A percentile compares a stretch with the other conserved stretches of the same genome.
These are phyloP conservation scores for Bungarus multicinctus DNA, from an alignment of 2,113 vertebrate species.

Conservation along the genomic window DNA sequence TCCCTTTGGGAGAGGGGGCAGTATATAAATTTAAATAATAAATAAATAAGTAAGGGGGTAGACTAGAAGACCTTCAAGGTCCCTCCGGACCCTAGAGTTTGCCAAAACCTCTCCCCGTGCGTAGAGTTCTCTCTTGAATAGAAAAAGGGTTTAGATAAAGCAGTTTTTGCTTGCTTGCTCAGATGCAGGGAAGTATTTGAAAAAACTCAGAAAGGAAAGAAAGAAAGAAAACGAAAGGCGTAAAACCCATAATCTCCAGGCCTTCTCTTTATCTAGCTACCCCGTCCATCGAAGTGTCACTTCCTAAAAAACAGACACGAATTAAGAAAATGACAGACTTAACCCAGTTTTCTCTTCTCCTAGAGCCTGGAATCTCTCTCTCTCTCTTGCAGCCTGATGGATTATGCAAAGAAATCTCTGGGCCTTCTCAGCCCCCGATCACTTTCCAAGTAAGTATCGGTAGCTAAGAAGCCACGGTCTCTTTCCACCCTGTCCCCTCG, in stretches of 20 bases:
- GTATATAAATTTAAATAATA: too few species aligned
- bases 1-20: too few species aligned
- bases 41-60: too few species aligned
- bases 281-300: not conserved
- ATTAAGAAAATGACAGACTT: not conserved
- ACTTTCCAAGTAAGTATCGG: conserved; percentile 77
- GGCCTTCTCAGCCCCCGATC: conserved; percentile 71
- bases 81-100: too few species aligned
- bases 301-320: not conserved
- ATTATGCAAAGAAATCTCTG: conserved; percentile 81
- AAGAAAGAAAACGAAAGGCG: not conserved
- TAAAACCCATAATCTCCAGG: not conserved
- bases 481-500: not conserved
- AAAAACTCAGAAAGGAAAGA: not conserved
- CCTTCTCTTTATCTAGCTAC: not conserved
- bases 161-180: too few species aligned
- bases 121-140: too few species aligned
- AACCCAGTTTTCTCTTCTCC: not conserved
- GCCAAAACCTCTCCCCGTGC: too few species aligned
- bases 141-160: too few species aligned
- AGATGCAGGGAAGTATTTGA: not conserved
- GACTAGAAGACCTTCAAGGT: too few species aligned
- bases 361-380: not conserved
- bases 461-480: accelerated
- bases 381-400: conserved; percentile 64